Evolutionary conservation across 2,797 vertebrate genomes (phyloP).

Genomic region (Pantherophis vulpinus): DNA sequence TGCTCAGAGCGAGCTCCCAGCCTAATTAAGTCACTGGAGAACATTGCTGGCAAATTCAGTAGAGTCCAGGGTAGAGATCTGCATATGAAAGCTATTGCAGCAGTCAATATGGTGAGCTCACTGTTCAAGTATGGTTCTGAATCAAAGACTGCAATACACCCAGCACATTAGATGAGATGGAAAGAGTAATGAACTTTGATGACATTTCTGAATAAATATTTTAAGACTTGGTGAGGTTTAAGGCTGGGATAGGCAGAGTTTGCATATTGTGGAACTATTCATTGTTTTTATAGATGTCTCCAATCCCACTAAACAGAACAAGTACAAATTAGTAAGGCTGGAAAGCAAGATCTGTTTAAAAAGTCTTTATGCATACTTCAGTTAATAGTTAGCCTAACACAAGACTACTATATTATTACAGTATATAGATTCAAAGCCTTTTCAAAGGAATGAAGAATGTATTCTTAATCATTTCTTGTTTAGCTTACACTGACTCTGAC

Average conservation of each 20-base stretch:
- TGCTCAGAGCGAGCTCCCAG: slow-evolving; percentile 8
- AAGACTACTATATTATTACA: background rate
- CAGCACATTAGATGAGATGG: background rate
- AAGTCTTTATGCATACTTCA: background rate
- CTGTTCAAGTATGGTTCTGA: background rate
- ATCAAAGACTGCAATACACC: background rate
- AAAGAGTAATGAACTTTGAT: background rate
- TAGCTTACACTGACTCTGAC: background rate
- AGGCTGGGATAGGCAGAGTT: background rate
- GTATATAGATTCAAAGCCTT: background rate
- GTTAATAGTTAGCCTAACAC: background rate
- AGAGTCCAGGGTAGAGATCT: background rate
- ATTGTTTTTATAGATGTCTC: background rate
- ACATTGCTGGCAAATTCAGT: slow-evolving; percentile 5
- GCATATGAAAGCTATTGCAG: background rate
- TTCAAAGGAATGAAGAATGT: background rate
- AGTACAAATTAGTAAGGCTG: background rate
- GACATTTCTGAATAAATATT: background rate
- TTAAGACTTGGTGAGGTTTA: background rate
- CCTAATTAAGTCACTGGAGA: slow-evolving; percentile 4
- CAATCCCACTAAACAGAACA: background rate
- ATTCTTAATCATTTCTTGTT: background rate
- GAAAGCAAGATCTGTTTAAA: background rate
- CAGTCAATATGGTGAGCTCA: background rate
- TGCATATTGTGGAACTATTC: background rate